Percentiles rank a stretch among this genome's conserved stretches.
phyloP scores from a whole-genome alignment of 2,113 vertebrate genomes.

The Eublepharis macularius region DNA sequence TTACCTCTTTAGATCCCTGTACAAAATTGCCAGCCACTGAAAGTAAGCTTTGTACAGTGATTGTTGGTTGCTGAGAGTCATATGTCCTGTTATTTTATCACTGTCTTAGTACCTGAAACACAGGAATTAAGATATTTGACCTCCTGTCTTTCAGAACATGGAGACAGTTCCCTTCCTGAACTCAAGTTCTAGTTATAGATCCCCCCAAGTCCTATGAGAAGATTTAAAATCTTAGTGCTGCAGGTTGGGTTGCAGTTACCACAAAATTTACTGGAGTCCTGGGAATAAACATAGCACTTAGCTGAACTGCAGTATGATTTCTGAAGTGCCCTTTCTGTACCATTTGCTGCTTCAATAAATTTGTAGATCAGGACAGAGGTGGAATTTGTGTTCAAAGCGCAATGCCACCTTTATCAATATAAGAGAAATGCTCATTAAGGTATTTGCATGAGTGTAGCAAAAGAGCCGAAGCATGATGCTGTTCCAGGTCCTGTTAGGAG shows the following conservation, averaged over 20 bases:
- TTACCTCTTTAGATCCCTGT: background rate
- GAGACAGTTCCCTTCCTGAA: background rate
- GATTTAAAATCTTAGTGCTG: background rate
- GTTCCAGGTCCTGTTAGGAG: background rate
- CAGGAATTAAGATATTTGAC: background rate
- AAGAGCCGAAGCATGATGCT: background rate
- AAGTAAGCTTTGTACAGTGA: background rate
- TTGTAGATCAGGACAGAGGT: background rate
- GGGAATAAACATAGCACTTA: background rate
- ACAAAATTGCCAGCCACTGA: background rate
- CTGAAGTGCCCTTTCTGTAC: background rate
- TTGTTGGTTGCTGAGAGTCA: fast-evolving
- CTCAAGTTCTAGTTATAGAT: background rate
- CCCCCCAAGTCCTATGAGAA: background rate
- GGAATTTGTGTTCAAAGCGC: background rate
- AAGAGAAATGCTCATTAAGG: background rate
- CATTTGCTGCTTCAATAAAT: slow-evolving; percentile 5
- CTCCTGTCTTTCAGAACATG: background rate
- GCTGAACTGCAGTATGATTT: background rate
- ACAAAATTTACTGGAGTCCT: background rate
- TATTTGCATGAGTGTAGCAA: background rate
- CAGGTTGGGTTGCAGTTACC: background rate
- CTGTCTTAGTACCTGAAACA: background rate
- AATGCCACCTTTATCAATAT: background rate
- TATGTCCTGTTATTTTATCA: background rate